phyloP scores from a whole-genome alignment of 2,797 vertebrate species.

The Smutsia gigantea region DNA sequence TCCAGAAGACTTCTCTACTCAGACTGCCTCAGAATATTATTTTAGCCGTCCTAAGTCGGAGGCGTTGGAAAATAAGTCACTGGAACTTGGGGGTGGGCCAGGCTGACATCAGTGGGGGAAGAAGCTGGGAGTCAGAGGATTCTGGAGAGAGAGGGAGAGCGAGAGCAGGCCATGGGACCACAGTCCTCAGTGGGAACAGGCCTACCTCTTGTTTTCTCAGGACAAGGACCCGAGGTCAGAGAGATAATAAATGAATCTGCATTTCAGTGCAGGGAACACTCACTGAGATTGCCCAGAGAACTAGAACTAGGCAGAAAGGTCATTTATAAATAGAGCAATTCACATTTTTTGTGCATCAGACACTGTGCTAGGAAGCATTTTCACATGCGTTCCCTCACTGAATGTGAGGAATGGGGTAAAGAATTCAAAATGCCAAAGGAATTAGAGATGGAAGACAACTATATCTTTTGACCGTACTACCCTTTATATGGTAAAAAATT shows the following conservation, averaged over 20 bases:
- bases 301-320: not conserved
- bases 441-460: not conserved
- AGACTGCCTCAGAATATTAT: slow-evolving; percentile 7
- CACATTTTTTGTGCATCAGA: not conserved
- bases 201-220: not conserved
- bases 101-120: not conserved
- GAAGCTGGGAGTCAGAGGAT: not conserved
- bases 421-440: not conserved
- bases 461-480: not conserved
- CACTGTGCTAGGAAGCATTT: not conserved
- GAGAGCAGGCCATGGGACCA: rapidly evolving
- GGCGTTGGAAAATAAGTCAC: not conserved
- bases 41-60: slow-evolving; percentile 20
- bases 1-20: not conserved
- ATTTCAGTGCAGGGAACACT: not conserved
- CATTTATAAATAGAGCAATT: not conserved
- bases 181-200: rapidly evolving
- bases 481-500: not conserved
- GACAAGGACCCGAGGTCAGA: not conserved
- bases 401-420: not conserved
- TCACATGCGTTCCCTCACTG: not conserved
- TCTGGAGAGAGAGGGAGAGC: not conserved
- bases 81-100: not conserved
- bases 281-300: not conserved
- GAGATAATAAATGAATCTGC: no score